phyloP scores from a whole-genome alignment of 2,888 invertebrate genomes.

The Papilio elwesi region DNA sequence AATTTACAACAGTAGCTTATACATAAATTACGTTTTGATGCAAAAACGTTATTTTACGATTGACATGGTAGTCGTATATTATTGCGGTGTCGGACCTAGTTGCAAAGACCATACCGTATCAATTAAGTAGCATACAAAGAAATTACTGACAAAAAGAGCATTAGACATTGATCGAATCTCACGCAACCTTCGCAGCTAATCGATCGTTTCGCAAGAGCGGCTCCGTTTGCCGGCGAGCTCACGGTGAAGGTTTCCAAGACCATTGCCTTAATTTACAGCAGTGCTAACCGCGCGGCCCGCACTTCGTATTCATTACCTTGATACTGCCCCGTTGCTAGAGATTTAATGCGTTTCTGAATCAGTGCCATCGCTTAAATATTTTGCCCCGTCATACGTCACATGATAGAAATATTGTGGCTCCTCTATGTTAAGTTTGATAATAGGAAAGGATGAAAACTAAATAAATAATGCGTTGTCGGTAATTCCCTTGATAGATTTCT shows the following conservation, averaged over 20 bases:
- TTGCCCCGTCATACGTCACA: not conserved
- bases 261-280: conserved; percentile 74
- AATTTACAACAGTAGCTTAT: too few relatives aligned
- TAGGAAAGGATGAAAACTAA: not conserved
- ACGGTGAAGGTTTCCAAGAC: conserved; percentile 61
- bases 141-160: conserved; percentile 51
- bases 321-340: conserved; percentile 58
- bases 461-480: not conserved
- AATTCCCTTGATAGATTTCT: not conserved
- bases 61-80: not conserved
- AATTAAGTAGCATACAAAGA: not conserved
- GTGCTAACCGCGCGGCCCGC: conserved; percentile 75
- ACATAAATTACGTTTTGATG: too few relatives aligned
- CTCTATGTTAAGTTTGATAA: not conserved
- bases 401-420: conserved; percentile 3
- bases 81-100: not conserved
- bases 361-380: conserved; percentile 68
- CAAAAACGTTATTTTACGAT: not conserved
- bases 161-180: conserved; percentile 18
- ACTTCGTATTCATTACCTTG: conserved; percentile 82
- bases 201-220: conserved; percentile 58
- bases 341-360: conserved; percentile 71
- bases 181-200: conserved; percentile 63
- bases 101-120: conserved; percentile 1
- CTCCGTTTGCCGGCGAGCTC: conserved; percentile 50